phyloP scores from a whole-genome alignment of 2,888 invertebrate genomes.

The Drosophila eohydei region DNA sequence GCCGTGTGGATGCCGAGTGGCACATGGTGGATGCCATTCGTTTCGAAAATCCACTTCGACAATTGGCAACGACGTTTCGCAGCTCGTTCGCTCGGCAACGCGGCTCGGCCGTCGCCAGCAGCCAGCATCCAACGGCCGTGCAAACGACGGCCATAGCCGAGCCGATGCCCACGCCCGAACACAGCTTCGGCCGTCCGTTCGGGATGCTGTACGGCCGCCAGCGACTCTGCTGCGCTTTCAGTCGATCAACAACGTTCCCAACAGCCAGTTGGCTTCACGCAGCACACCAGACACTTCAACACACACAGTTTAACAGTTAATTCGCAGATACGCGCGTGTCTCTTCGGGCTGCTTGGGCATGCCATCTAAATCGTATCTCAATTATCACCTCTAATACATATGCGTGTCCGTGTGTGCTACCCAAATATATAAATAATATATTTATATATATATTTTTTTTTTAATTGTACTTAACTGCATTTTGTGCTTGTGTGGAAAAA shows the following conservation, averaged over 20 bases:
- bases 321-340: conserved; percentile 28
- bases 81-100: conserved; percentile 32
- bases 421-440: neutral
- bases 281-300: conserved; percentile 5
- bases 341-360: neutral
- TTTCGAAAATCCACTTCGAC: conserved; percentile 81
- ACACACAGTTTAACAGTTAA: conserved; percentile 8
- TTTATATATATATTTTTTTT: conserved; percentile 13
- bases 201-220: conserved; percentile 19
- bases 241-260: conserved; percentile 74
- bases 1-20: conserved; percentile 43
- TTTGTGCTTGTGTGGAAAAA: conserved; percentile 27
- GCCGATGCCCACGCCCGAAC: conserved; percentile 12
- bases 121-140: conserved; percentile 68
- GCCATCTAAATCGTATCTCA: neutral
- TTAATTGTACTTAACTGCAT: conserved; percentile 21
- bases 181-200: conserved; percentile 9
- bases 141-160: conserved; percentile 21
- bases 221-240: conserved; percentile 49
- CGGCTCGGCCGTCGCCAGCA: conserved; percentile 45
- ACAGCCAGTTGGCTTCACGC: conserved; percentile 61
- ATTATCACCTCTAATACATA: conserved; percentile 3
- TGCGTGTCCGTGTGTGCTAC: conserved; percentile 8
- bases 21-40: conserved; percentile 82
- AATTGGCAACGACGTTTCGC: conserved; percentile 76